Percentiles rank a stretch among this genome's conserved stretches.
These are phyloP conservation scores for Pavo muticus DNA, from an alignment of 2,113 vertebrate genomes.

Conservation along the genomic window DNA sequence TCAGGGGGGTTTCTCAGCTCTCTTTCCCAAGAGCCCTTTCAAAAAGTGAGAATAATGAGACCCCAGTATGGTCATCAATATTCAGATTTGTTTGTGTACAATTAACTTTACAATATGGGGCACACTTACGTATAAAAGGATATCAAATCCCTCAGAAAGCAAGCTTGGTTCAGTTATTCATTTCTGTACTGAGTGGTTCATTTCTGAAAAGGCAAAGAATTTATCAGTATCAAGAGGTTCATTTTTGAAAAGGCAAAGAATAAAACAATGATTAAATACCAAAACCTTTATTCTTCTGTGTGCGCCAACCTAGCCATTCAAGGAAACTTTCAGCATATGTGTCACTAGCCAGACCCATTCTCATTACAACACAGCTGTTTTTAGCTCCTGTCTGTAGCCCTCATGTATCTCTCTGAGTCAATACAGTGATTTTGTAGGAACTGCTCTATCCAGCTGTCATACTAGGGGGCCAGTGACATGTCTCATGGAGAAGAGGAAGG, in stretches of 20 bases:
- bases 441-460: neutral
- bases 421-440: constrained; percentile 2
- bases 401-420: neutral
- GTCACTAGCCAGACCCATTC: neutral
- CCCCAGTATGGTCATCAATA: neutral
- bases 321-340: neutral
- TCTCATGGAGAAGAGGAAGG: neutral
- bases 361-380: neutral
- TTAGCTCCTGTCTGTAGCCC: neutral
- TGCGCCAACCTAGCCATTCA: constrained; percentile 21
- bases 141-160: neutral
- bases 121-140: neutral
- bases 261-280: constrained; percentile 17
- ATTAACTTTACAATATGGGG: neutral
- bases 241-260: constrained; percentile 1
- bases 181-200: neutral
- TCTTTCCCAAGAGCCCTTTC: neutral
- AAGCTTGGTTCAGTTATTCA: neutral
- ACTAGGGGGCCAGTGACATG: neutral
- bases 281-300: neutral
- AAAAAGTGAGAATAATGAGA: neutral
- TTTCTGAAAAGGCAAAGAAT: neutral
- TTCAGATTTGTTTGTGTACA: neutral
- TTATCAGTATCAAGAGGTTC: neutral
- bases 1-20: neutral